Base-by-base conservation (phyloP, 53 echinoderm and acorn worm genomes). In the Patiria pectinifera region DNA sequence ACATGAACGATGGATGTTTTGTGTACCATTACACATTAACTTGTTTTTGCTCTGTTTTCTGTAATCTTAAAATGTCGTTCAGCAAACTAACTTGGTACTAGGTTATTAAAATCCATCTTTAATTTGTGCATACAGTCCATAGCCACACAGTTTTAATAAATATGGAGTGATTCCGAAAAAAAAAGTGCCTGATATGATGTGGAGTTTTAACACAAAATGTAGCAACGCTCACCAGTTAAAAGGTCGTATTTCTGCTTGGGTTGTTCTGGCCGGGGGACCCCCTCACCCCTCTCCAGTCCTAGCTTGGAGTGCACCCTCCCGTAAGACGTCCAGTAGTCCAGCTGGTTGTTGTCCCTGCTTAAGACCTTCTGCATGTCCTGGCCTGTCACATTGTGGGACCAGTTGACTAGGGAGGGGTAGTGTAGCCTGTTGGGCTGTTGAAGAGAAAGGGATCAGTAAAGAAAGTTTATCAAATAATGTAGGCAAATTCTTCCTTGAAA, bases 271-370 rank as follows among this genome's bases (percentile, higher is more conserved):
- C 91, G 85, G 21, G 92, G 84, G 44, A 94, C 95, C 47, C 96
- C 99, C 47, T 94, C 95, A 43, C 99, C 99, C 82, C 97, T 91
- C 86, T 95, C 85, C 43, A 99, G 91, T 25, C 99, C 97, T 2
- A 99, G 87, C 89, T 94, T 96, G 82, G 93, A 91, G 92, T 99
- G 99, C 4, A 97, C 93, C 35, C 85, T 91, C 9, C 93, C 92
- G 83, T 99, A 99, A 6, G 97, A 99, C 44, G 95, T 99, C 99
- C 99, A 99, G 85, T 96, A 99, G 89, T 99, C 93, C 19, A 86
- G 84, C 62, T 87, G 82, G 48, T 96, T 95, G 89, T 93, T 85
- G 70, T 91, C 79, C 43, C 97, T 93, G 74, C 85, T 92, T 48
- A 99, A 82, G 15, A 92, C 97, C 71, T 93, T 93, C 78, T 95